phyloP scores from a whole-genome alignment of 2,888 invertebrate species.

The Lapara coniferarum region DNA sequence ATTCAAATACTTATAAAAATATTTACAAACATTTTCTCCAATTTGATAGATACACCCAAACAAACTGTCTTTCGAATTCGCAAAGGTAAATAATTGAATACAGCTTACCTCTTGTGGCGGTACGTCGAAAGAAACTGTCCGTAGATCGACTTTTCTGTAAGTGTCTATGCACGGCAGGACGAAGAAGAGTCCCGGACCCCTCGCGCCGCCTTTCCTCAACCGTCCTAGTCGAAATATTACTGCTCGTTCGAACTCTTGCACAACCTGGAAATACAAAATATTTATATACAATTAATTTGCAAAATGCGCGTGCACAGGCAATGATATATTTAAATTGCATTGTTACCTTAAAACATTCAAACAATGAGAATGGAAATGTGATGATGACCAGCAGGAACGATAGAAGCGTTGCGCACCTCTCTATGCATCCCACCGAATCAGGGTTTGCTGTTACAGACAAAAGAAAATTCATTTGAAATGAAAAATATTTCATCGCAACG shows the following conservation, averaged over 20 bases:
- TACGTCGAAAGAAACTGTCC: slow-evolving; percentile 97
- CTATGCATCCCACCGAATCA: slow-evolving; percentile 87
- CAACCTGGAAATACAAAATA: slow-evolving; percentile 80
- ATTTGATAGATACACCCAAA: background rate
- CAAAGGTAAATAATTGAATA: background rate
- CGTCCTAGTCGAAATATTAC: slow-evolving; percentile 95
- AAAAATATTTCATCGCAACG: background rate
- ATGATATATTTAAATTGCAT: background rate
- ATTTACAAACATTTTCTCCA: background rate
- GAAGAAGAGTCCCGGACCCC: slow-evolving; percentile 96
- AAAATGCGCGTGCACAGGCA: no score
- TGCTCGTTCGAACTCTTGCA: slow-evolving; percentile 93
- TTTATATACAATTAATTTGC: no score
- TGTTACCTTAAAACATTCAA: slow-evolving; percentile 92
- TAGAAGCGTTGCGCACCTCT: slow-evolving; percentile 88
- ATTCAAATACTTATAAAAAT: no score
- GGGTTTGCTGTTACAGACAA: slow-evolving; percentile 84
- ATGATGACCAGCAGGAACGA: slow-evolving; percentile 89
- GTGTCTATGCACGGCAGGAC: slow-evolving; percentile 97
- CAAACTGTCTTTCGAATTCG: background rate
- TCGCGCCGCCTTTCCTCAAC: slow-evolving; percentile 88
- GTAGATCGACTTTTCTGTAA: slow-evolving; percentile 95
- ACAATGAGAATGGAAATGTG: slow-evolving; percentile 92
- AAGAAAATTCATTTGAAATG: slow-evolving; percentile 32
- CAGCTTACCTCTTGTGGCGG: slow-evolving; percentile 95